phyloP scores from a whole-genome alignment of 2,888 invertebrate species.

The Caenorhabditis auriculariae region DNA sequence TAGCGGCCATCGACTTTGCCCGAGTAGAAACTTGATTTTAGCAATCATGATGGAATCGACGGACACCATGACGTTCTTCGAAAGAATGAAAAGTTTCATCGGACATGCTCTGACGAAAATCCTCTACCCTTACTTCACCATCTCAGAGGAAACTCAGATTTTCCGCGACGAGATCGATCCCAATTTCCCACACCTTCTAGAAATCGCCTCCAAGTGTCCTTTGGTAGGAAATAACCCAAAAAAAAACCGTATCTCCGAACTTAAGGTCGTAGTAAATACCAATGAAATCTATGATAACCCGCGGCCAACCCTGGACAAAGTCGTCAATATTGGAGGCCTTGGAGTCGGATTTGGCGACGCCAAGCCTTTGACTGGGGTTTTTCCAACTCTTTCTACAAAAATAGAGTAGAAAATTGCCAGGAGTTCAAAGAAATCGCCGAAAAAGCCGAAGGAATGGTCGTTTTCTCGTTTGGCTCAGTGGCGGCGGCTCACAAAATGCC shows the following conservation, averaged over 20 bases:
- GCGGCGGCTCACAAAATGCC: constrained; percentile 39
- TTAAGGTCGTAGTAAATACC: constrained; percentile 43
- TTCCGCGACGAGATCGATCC: constrained; percentile 47
- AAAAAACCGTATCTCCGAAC: too few species aligned
- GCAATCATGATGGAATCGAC: constrained; percentile 46
- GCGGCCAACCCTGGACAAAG: constrained; percentile 48
- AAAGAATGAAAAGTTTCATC: constrained; percentile 41
- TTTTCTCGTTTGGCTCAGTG: constrained; percentile 51
- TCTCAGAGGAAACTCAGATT: constrained; percentile 29
- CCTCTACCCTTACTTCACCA: constrained; percentile 11
- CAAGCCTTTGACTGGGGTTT: constrained; percentile 35
- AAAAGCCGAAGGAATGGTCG: constrained; percentile 36
- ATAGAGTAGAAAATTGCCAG: constrained; percentile 6
- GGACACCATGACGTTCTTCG: constrained; percentile 45
- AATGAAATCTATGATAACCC: constrained; percentile 51
- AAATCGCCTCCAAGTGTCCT: constrained; percentile 36
- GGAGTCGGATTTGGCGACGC: constrained; percentile 45
- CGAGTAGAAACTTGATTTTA: too few species aligned
- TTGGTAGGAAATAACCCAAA: too few species aligned
- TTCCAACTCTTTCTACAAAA: background rate
- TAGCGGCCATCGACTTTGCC: too few species aligned
- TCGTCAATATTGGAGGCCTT: constrained; percentile 52
- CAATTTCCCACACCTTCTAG: constrained; percentile 45
- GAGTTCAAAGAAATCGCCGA: constrained; percentile 37
- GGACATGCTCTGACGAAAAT: constrained; percentile 33